A percentile compares a stretch with the other conserved stretches of the same genome.
Conservation (phyloP, 2,888 invertebrate genomes). For the Crematogaster levior region DNA sequence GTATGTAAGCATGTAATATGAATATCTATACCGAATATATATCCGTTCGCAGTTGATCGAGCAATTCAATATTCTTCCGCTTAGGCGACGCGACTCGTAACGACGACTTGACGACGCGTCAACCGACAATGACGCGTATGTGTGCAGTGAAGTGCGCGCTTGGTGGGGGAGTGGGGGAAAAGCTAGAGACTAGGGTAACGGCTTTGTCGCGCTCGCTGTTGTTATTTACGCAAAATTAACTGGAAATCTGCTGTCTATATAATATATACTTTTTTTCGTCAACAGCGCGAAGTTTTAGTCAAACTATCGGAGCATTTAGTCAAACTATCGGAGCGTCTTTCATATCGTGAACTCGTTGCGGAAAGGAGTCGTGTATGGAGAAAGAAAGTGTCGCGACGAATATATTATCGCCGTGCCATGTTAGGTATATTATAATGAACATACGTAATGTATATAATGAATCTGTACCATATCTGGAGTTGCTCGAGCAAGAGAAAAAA, state of each 20-base stretch:
- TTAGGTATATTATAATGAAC: too few relatives aligned
- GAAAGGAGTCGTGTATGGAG: neutral
- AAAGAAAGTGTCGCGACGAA: neutral
- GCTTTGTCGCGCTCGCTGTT: too few relatives aligned
- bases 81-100: neutral
- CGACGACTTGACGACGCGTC: neutral
- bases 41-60: neutral
- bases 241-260: neutral
- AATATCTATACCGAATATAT: too few relatives aligned
- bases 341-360: neutral
- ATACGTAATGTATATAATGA: neutral
- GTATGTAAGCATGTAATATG: too few relatives aligned
- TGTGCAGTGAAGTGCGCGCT: neutral
- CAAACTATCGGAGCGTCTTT: too few relatives aligned
- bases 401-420: too few relatives aligned
- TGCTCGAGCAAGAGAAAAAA: too few relatives aligned
- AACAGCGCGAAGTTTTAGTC: neutral
- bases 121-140: too few relatives aligned
- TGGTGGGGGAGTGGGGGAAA: neutral
- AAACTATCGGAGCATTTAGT: too few relatives aligned
- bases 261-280: too few relatives aligned
- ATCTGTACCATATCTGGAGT: neutral
- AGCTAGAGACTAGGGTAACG: neutral
- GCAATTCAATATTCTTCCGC: neutral
- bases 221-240: too few relatives aligned